Percentiles rank a stretch among this genome's conserved stretches.
Evolutionary conservation across 2,888 invertebrate species (phyloP).

Genomic region (Ferrisia virgata): DNA sequence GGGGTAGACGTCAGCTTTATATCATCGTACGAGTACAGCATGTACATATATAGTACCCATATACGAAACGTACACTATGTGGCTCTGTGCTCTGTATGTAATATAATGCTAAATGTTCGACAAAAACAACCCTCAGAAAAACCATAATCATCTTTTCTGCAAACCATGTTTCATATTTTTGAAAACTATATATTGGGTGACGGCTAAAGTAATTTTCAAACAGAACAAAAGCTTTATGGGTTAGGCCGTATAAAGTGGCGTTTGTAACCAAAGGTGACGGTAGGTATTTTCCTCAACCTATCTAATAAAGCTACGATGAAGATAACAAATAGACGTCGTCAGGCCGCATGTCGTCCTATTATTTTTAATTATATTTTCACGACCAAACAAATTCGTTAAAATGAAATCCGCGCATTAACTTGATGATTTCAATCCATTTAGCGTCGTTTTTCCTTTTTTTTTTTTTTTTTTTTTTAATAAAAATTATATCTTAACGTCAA

Average conservation of each 20-base stretch:
- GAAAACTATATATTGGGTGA: slow-evolving; percentile 25
- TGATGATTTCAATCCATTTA: neutral
- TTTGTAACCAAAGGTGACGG: slow-evolving; percentile 1
- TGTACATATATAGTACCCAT: too few species aligned
- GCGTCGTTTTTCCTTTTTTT: neutral
- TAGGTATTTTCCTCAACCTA: neutral
- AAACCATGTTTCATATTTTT: slow-evolving; percentile 35
- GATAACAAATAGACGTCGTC: neutral
- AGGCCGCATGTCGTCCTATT: neutral
- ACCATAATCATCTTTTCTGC: slow-evolving; percentile 35
- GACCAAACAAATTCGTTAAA: neutral
- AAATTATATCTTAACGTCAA: too few species aligned
- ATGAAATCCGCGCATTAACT: neutral
- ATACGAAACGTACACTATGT: slow-evolving; percentile 9
- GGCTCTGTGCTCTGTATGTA: neutral
- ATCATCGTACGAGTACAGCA: slow-evolving; percentile 12
- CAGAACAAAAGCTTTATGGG: slow-evolving; percentile 24
- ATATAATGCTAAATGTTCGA: slow-evolving; percentile 35
- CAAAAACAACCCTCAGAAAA: slow-evolving; percentile 37
- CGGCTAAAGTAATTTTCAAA: slow-evolving; percentile 10
- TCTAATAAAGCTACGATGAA: neutral
- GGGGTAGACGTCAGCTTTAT: slow-evolving; percentile 31
- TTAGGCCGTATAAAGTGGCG: slow-evolving; percentile 20
- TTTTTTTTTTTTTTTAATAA: neutral
- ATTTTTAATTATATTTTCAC: slow-evolving; percentile 14